Evolutionary conservation across 2,113 vertebrate species (phyloP), one percentile per base, ranked within the genome.

Genomic region (Notothenia rossii): DNA sequence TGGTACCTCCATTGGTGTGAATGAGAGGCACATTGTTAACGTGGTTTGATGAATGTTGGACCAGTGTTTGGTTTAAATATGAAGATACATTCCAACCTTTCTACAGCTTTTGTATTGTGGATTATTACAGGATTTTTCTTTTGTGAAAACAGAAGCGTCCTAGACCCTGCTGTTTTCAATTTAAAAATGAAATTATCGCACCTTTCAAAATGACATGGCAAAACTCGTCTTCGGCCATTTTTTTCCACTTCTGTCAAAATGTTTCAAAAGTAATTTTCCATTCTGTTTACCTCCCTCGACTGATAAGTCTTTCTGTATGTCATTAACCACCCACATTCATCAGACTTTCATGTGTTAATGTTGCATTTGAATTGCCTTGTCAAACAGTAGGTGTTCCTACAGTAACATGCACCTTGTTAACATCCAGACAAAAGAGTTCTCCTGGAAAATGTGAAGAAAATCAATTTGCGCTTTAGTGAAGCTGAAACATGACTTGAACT

Each of bases 141-240:
- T 7, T 40, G 36, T 40, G 36, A 40, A 40, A 40, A 40, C 7
- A 36, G 14, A 33, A 36, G 12, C 3, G 18, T 55, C 51, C 17
- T 40, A 40, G 36, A 40, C 50, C 11, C 50, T 69, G 15, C 43
- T 72, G 55, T 33, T 72, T 58, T 33, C 48, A 59, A 72, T 72
- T 72, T 29, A 56, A 46, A 48, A 12, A 43, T 12, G 13, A 13
- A 48, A 71, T 71, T 29, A 71, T 56, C 45, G 36, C 15, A 50
- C 55, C 69, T 72, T 60, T 49, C 22, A 72, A 50, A 58, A 36
- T 60, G 56, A 50, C 18, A 36, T 22, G 13, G 69, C 55, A n/a
- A 9, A 22, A 13, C 20, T 59, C 33, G 5, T n/a, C 25, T 18
- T 60, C 8, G 17, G 36, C 17, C 7, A 20, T 36, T 72, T 60